Base-by-base conservation (phyloP, 2,797 vertebrate genomes). In the Syndactyla subalaris region DNA sequence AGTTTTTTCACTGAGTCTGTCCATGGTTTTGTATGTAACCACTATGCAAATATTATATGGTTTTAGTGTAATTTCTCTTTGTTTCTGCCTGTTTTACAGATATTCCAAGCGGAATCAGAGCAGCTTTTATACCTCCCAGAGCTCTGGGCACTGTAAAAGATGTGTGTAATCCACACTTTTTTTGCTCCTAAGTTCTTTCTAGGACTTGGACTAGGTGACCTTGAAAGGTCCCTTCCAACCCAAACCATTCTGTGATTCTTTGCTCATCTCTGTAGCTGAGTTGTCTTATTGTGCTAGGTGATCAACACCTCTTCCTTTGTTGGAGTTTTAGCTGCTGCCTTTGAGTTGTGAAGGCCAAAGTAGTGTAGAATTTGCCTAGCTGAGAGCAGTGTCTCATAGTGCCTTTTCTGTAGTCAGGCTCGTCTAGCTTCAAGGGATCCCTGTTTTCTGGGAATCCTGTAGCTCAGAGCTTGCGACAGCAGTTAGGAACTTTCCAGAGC, bases 11-110 rank as follows among this genome's bases (percentile, higher is more conserved):
- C 14, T 21, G 12, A 29, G 7, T 83, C 23, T 1, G 4, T 27
- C 68, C 15, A 17, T n/a, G 32, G 16, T 12, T 80, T 5, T 61
- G 10, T 49, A 3, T 62, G 11, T 61, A 61, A 49, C 18, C 2
- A 4, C 2, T 4, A 13, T 36, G 17, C 8, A 59, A 62, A 18
- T 39, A 22, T n/a, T 58, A 7, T 0, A 3, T 13, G 21, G 22
- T 65, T 74, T 59, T 82, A 39, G 26, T 18, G 13, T 52, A 76
- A 61, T 43, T 67, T 3, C 3, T 65, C 36, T 81, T 86, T 5
- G 10, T 65, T 89, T 73, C 48, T 94, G 58, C 12, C 22, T 76
- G 18, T 51, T 89, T 43, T 71, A 65, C 46, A 30, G 68, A 8
- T 57, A 14, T 80, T 85, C 15, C 7, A 48, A 36, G 26, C 32